Conservation (phyloP, 1,140 invertebrate species). For the Prorops nasuta region DNA sequence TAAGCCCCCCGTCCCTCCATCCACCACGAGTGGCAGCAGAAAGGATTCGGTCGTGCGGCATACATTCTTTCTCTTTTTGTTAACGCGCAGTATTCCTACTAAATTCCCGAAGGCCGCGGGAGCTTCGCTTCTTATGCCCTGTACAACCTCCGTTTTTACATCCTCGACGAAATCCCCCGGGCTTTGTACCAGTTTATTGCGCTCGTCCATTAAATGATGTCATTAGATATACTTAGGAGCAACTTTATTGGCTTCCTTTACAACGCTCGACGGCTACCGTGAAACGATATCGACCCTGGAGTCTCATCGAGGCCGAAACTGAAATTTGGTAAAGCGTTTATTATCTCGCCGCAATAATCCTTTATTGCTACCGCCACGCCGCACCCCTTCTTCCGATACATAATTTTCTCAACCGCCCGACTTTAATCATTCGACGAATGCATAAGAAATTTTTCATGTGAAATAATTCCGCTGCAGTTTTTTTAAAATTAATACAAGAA, state of each 20-base stretch:
- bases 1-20: too few relatives aligned
- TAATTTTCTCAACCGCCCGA: too few relatives aligned
- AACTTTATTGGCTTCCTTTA: constrained; percentile 41
- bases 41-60: constrained; percentile 14
- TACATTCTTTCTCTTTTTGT: constrained; percentile 16
- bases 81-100: constrained; percentile 3
- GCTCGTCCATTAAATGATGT: constrained; percentile 38
- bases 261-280: constrained; percentile 26
- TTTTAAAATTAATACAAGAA: too few relatives aligned
- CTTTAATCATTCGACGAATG: too few relatives aligned
- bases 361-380: too few relatives aligned
- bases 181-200: constrained; percentile 38
- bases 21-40: constrained; percentile 14
- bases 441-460: too few relatives aligned
- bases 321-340: too few relatives aligned
- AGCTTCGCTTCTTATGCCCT: too few relatives aligned
- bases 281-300: constrained; percentile 23
- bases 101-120: constrained; percentile 30
- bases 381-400: too few relatives aligned
- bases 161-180: constrained; percentile 31
- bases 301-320: too few relatives aligned
- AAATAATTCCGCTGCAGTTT: too few relatives aligned
- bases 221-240: constrained; percentile 45
- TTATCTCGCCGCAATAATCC: too few relatives aligned
- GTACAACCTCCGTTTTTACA: constrained; percentile 37